Percentiles rank a stretch among this genome's conserved stretches.
phyloP scores from a whole-genome alignment of 2,888 invertebrate genomes.

The Polyploca ridens region DNA sequence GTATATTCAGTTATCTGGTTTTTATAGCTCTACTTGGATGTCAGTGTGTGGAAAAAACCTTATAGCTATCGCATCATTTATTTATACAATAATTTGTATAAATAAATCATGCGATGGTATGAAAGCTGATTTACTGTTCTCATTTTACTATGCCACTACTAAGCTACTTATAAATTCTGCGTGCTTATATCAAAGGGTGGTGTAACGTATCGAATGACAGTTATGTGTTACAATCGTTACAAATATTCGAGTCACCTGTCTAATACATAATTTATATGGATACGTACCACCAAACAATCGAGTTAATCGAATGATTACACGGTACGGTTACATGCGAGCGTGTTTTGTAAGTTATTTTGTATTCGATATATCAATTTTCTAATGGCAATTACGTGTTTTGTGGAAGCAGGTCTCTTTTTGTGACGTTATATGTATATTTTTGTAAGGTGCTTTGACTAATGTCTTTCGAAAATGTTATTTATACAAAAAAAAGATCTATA shows the following conservation, averaged over 20 bases:
- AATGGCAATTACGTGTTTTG: constrained; percentile 10
- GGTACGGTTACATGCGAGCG: background rate
- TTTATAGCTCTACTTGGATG: no score
- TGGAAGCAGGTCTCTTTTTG: constrained; percentile 6
- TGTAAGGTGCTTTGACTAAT: background rate
- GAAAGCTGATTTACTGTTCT: background rate
- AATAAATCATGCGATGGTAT: background rate
- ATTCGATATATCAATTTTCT: constrained; percentile 17
- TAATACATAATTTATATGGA: constrained; percentile 7
- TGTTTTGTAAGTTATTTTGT: constrained; percentile 23
- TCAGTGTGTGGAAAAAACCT: no score
- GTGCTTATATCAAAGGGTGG: background rate
- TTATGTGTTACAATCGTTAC: background rate
- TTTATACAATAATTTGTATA: no score
- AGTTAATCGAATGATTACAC: constrained; percentile 6
- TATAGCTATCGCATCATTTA: no score
- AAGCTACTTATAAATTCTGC: background rate
- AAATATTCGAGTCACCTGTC: constrained; percentile 8
- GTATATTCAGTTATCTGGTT: no score
- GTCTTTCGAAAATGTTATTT: background rate
- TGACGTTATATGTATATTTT: background rate
- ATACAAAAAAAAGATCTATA: no score
- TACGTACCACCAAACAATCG: constrained; percentile 10
- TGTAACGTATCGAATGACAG: background rate
- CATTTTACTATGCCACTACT: background rate